Conservation (phyloP, 2,888 invertebrate species). For the Scelioninae gen. 1 region DNA sequence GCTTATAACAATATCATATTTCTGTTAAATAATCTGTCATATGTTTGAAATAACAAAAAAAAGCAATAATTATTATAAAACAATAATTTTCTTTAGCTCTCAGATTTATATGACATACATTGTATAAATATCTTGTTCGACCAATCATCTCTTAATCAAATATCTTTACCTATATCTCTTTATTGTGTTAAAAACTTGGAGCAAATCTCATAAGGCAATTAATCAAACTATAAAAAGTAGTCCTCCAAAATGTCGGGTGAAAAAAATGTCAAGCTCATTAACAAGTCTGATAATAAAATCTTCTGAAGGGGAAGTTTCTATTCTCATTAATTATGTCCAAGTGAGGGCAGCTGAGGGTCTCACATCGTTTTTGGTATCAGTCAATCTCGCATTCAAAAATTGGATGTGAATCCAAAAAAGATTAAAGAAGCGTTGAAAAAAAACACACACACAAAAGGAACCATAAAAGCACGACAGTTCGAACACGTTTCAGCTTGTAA, state of each 20-base stretch:
- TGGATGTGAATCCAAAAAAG: conserved; percentile 2
- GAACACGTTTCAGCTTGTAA: conserved; percentile 36
- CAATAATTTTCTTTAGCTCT: too few relatives aligned
- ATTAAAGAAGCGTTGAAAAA: neutral
- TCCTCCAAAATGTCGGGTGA: neutral
- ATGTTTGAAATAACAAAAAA: too few relatives aligned
- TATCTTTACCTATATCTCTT: too few relatives aligned
- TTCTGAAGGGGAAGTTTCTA: neutral
- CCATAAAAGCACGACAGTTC: conserved; percentile 15
- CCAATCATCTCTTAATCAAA: too few relatives aligned
- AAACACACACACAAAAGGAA: conserved; percentile 4
- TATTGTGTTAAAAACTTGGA: too few relatives aligned
- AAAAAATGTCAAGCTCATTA: neutral
- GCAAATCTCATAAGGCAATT: too few relatives aligned
- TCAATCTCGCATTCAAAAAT: conserved; percentile 1
- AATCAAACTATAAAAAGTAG: too few relatives aligned
- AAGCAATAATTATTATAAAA: too few relatives aligned
- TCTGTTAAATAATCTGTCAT: too few relatives aligned
- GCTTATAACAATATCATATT: too few relatives aligned
- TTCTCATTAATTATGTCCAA: conserved; percentile 21
- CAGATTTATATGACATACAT: too few relatives aligned
- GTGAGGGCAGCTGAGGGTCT: neutral
- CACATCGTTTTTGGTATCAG: neutral
- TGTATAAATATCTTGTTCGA: too few relatives aligned
- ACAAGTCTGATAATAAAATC: conserved; percentile 1